Evolutionary conservation across 2,113 vertebrate genomes (phyloP).

Genomic region (Spea multiplicata): DNA sequence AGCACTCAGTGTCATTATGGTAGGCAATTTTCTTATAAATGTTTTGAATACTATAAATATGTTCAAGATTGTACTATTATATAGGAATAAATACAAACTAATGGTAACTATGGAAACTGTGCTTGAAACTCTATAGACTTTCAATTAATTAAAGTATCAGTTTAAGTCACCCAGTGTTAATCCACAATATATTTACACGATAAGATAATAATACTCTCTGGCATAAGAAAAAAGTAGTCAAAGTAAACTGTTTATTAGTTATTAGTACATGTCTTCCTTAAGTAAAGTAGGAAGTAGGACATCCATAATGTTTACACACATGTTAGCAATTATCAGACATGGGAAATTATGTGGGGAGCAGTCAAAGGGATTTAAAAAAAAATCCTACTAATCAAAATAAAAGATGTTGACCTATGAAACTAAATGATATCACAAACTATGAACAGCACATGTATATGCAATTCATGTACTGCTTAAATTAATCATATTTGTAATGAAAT

Average conservation of each 20-base stretch:
- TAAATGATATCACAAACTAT: slow-evolving; percentile 21
- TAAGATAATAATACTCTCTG: neutral
- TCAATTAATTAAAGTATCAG: neutral
- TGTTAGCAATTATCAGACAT: slow-evolving; percentile 37
- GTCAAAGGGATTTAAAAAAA: slow-evolving; percentile 22
- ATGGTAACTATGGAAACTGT: neutral
- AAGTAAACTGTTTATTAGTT: too few species aligned
- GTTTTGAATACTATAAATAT: neutral
- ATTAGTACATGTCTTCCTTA: neutral
- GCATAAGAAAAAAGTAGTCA: neutral
- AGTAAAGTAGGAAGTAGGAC: slow-evolving; percentile 4
- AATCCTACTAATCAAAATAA: slow-evolving; percentile 43
- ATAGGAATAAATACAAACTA: neutral
- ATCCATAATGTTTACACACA: slow-evolving; percentile 42
- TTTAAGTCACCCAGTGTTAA: too few species aligned
- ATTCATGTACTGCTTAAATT: slow-evolving; percentile 12
- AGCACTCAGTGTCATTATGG: neutral
- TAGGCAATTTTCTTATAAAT: neutral
- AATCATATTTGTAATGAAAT: slow-evolving; percentile 24
- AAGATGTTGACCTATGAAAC: slow-evolving; percentile 45
- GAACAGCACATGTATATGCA: slow-evolving; percentile 27
- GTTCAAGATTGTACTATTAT: neutral
- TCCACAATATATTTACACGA: too few species aligned
- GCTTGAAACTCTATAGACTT: neutral
- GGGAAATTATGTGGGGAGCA: slow-evolving; percentile 35